phyloP scores from a whole-genome alignment of 2,113 vertebrate species.

The Psilopogon haemacephalus region DNA sequence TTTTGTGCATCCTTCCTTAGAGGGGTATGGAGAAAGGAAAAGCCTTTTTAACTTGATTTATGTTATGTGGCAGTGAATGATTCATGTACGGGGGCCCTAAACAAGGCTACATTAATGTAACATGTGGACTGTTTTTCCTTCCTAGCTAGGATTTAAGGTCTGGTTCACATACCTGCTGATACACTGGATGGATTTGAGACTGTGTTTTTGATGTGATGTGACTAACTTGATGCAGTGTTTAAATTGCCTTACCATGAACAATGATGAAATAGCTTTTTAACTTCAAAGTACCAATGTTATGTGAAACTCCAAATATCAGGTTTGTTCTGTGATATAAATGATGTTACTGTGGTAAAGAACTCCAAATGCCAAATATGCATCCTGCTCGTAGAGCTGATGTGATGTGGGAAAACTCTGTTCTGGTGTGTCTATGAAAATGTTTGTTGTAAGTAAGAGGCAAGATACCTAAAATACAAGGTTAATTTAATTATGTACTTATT shows the following conservation, averaged over 20 bases:
- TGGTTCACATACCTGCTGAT: rapidly evolving
- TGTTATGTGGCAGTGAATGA: background rate
- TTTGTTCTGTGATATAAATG: background rate
- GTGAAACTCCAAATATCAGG: background rate
- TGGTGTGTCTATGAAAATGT: background rate
- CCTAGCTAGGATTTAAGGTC: background rate
- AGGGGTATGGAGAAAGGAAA: background rate
- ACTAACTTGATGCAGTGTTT: background rate
- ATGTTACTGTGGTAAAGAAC: background rate
- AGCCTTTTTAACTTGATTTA: background rate
- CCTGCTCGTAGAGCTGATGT: background rate
- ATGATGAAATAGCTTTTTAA: background rate
- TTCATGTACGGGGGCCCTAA: rapidly evolving
- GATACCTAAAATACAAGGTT: background rate
- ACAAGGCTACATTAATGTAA: background rate
- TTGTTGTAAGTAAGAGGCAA: background rate
- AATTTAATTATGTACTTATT: background rate
- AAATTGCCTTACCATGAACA: background rate
- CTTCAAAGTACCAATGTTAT: background rate
- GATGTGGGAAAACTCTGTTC: background rate
- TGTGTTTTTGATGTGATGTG: background rate
- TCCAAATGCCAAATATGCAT: background rate
- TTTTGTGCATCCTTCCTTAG: background rate
- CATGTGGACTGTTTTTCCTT: background rate
- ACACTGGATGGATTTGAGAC: background rate